Percentiles rank a stretch among this genome's conserved stretches.
Evolutionary conservation across 1,140 invertebrate genomes (phyloP).

Genomic region (Dreissena polymorpha): DNA sequence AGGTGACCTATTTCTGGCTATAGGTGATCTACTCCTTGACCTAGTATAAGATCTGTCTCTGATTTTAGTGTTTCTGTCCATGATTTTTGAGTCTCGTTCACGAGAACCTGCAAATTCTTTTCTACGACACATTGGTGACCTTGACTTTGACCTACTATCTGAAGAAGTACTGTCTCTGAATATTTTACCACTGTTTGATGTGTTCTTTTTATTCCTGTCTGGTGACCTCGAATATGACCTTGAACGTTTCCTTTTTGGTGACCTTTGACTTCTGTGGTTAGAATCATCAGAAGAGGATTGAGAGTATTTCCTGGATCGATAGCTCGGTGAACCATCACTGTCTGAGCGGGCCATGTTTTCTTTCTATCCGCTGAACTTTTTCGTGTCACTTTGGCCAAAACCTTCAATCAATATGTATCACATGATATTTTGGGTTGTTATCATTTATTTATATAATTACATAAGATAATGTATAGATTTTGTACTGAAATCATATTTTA

Average conservation of each 20-base stretch:
- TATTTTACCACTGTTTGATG: conserved; percentile 3
- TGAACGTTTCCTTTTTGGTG: conserved; percentile 2
- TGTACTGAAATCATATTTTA: no score
- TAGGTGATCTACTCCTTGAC: neutral
- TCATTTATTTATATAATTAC: no score
- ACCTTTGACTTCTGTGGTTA: conserved; percentile 13
- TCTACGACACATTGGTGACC: neutral
- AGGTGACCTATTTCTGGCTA: neutral
- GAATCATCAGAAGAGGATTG: neutral
- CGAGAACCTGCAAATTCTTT: neutral
- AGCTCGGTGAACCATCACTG: neutral
- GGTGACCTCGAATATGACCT: conserved; percentile 38
- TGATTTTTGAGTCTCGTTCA: no score
- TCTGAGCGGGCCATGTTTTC: neutral
- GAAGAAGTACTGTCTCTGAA: conserved; percentile 33
- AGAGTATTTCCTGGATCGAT: neutral
- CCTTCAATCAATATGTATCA: no score
- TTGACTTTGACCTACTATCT: conserved; percentile 8
- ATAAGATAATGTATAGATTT: no score
- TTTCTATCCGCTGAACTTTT: no score
- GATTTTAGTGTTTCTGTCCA: neutral
- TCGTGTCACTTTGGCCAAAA: no score
- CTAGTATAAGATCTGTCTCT: neutral
- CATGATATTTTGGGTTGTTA: no score
- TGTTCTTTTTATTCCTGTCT: conserved; percentile 20